phyloP scores from a whole-genome alignment of 2,888 invertebrate genomes.

The Phymatocera aterrima region DNA sequence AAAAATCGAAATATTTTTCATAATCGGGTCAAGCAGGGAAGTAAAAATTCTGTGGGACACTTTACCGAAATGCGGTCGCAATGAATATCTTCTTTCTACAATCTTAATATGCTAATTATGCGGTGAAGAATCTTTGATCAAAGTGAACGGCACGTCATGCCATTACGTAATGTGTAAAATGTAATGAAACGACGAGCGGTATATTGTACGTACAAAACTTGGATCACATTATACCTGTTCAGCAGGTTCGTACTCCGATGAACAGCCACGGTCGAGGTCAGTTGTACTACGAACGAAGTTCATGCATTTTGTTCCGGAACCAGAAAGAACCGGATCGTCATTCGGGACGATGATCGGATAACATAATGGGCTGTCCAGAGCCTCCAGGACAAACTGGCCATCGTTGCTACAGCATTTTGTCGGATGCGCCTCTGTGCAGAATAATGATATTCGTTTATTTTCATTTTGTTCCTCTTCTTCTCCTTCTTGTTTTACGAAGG shows the following conservation, averaged over 20 bases:
- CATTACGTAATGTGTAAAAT: constrained; percentile 9
- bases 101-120: not conserved
- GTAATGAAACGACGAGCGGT: constrained; percentile 35
- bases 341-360: constrained; percentile 72
- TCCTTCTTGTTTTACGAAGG: no score
- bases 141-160: not conserved
- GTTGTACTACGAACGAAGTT: constrained; percentile 85
- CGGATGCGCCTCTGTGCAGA: constrained; percentile 76
- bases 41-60: not conserved
- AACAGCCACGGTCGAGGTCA: constrained; percentile 81
- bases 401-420: constrained; percentile 81
- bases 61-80: not conserved
- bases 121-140: not conserved
- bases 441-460: not conserved
- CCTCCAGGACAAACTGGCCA: constrained; percentile 76
- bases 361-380: constrained; percentile 64
- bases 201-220: no score
- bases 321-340: constrained; percentile 75
- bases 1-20: not conserved
- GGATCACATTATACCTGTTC: constrained; percentile 82
- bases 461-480: not conserved
- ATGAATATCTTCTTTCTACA: not conserved
- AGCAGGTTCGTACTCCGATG: constrained; percentile 76
- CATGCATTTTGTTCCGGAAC: constrained; percentile 80
- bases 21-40: not conserved